Percentiles rank a stretch among this genome's conserved stretches.
Evolutionary conservation across 2,888 invertebrate genomes (phyloP).

Genomic region (Leptinotarsa haldemani): DNA sequence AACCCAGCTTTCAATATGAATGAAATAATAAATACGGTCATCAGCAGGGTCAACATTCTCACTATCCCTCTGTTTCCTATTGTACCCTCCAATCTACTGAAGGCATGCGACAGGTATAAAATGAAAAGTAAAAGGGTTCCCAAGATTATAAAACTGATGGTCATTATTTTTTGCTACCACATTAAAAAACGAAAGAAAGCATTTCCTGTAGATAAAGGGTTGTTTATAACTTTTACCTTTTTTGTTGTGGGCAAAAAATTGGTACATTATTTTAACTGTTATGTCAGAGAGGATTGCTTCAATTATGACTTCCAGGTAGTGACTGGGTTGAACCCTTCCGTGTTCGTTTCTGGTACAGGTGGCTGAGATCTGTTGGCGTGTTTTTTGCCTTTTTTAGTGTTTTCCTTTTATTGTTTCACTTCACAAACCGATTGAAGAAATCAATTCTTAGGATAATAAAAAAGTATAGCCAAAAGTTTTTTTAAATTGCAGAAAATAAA

Average conservation of each 20-base stretch:
- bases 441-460: too few species aligned
- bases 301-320: conserved; percentile 26
- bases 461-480: too few species aligned
- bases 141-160: conserved; percentile 15
- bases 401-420: too few species aligned
- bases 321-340: conserved; percentile 15
- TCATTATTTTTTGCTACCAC: conserved; percentile 26
- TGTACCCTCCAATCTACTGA: background rate
- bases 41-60: background rate
- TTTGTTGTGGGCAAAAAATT: conserved; percentile 23
- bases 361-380: background rate
- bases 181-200: conserved; percentile 25
- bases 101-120: conserved; percentile 19
- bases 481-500: too few species aligned
- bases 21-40: background rate
- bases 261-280: conserved; percentile 23
- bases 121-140: conserved; percentile 24
- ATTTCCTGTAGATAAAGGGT: conserved; percentile 23
- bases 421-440: too few species aligned
- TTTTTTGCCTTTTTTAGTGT: background rate
- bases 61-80: background rate
- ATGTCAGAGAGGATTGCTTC: conserved; percentile 20
- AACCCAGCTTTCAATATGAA: background rate
- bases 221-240: conserved; percentile 25
- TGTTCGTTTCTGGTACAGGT: conserved; percentile 9